phyloP scores from a whole-genome alignment of 2,797 vertebrate species.

The Naso thynnoides region DNA sequence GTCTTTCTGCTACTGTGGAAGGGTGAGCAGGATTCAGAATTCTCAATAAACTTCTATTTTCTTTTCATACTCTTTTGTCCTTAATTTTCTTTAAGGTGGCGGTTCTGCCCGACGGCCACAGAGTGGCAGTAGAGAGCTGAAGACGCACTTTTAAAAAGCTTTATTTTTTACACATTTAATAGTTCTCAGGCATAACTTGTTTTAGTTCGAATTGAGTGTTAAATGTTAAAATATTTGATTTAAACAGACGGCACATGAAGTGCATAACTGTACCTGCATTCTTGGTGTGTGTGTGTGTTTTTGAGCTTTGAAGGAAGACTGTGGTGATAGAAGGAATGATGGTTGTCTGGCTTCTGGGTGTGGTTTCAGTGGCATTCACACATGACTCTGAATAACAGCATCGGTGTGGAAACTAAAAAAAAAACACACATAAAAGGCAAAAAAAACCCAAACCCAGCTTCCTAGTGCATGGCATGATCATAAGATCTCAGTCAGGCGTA shows the following conservation, averaged over 20 bases:
- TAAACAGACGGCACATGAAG: fast-evolving
- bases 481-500: conserved; percentile 31
- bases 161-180: not conserved
- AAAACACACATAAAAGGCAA: conserved; percentile 2
- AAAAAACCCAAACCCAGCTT: too few relatives aligned
- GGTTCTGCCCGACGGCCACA: conserved; percentile 30
- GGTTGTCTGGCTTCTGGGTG: conserved; percentile 43
- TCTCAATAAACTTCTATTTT: conserved; percentile 88
- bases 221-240: not conserved
- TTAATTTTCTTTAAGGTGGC: not conserved
- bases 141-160: not conserved
- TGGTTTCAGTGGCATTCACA: conserved; percentile 56
- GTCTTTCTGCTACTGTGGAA: conserved; percentile 77
- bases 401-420: conserved; percentile 1
- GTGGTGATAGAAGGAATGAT: not conserved
- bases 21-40: conserved; percentile 83
- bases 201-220: not conserved
- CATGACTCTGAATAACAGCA: conserved; percentile 62
- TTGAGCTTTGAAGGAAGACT: not conserved
- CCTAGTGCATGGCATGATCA: conserved; percentile 16
- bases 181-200: not conserved
- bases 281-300: not conserved
- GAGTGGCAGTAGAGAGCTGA: conserved; percentile 38
- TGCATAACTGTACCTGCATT: not conserved
- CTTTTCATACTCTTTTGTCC: conserved; percentile 73